Conservation (phyloP, 2,113 vertebrate genomes). For the Scomber japonicus region DNA sequence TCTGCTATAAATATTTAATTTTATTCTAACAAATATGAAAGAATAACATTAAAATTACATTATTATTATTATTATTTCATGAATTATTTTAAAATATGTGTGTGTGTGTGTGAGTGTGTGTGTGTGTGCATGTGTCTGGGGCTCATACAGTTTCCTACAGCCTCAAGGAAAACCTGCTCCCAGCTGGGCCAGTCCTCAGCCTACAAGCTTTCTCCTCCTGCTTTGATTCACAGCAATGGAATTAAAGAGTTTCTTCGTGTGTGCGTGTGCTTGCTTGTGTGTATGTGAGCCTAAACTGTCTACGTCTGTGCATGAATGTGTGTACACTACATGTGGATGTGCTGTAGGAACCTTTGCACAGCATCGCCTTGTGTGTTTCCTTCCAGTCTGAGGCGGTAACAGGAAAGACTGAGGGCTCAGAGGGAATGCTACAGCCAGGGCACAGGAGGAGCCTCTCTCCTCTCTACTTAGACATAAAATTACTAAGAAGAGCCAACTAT, state of each 20-base stretch:
- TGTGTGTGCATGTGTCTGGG: background rate
- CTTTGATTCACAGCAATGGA: constrained; percentile 49
- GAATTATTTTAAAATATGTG: too few species aligned
- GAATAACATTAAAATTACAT: too few species aligned
- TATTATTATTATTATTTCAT: too few species aligned
- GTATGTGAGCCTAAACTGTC: background rate
- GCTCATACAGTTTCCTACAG: constrained; percentile 36
- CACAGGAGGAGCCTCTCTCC: constrained; percentile 41
- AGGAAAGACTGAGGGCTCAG: constrained; percentile 46
- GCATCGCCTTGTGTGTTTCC: constrained; percentile 22
- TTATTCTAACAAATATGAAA: background rate
- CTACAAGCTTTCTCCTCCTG: constrained; percentile 4
- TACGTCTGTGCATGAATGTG: background rate
- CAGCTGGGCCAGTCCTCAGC: constrained; percentile 28
- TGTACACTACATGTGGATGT: background rate
- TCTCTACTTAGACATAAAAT: constrained; percentile 42
- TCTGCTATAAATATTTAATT: background rate
- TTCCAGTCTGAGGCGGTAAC: constrained; percentile 29
- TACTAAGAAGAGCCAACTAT: constrained; percentile 49
- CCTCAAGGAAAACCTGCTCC: constrained; percentile 37
- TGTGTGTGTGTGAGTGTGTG: too few species aligned
- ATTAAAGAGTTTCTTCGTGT: constrained; percentile 26
- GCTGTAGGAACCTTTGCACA: constrained; percentile 1
- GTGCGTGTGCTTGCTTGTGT: background rate
- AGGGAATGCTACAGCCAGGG: constrained; percentile 61